phyloP scores from a whole-genome alignment of 2,888 invertebrate genomes.

The Hybos culiciformis region DNA sequence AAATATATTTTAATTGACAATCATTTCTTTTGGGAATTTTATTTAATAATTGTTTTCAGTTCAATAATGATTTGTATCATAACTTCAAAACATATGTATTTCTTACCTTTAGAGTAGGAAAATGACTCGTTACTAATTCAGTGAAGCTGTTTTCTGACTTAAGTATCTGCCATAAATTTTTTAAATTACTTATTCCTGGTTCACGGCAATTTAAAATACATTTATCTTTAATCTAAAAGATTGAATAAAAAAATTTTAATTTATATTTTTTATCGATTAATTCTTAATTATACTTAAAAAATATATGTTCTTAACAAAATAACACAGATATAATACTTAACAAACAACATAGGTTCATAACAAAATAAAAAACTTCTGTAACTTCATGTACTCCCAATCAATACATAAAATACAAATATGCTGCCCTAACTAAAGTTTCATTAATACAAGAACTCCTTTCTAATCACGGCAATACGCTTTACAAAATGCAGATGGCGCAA shows the following conservation, averaged over 20 bases:
- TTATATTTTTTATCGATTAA: no score
- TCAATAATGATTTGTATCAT: background rate
- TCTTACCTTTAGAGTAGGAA: slow-evolving; percentile 69
- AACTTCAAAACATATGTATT: background rate
- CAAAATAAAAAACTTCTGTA: no score
- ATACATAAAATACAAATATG: no score
- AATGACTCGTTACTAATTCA: slow-evolving; percentile 85
- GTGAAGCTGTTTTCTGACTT: slow-evolving; percentile 82
- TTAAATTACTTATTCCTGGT: slow-evolving; percentile 66
- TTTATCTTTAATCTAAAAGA: slow-evolving; percentile 50
- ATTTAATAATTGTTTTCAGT: background rate
- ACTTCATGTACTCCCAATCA: no score
- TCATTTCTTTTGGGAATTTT: background rate
- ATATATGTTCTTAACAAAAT: background rate
- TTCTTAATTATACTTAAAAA: no score
- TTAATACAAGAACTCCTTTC: no score
- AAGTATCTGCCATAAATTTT: slow-evolving; percentile 89
- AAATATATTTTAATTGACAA: background rate
- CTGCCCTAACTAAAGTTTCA: no score
- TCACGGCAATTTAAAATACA: slow-evolving; percentile 69
- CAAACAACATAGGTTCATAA: no score
- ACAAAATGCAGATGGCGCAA: no score
- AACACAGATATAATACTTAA: no score
- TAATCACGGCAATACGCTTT: no score
- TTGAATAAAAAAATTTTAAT: slow-evolving; percentile 1